Base-by-base conservation (phyloP, 30 jellyfish, hydroid and myxozoan species). In the Nemopilema nomurai region DNA sequence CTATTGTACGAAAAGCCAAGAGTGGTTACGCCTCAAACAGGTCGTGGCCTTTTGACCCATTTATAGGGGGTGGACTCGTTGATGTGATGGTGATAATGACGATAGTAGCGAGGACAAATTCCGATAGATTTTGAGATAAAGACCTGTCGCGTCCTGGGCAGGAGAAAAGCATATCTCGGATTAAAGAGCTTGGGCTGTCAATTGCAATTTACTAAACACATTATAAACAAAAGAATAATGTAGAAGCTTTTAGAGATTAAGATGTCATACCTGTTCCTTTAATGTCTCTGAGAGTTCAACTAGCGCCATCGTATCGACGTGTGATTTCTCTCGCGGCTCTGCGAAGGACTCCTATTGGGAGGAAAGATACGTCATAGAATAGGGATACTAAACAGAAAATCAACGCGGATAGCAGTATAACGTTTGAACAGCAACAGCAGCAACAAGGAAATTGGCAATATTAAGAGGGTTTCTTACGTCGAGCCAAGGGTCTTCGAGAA, bases 271-370 rank as follows among this genome's bases (percentile, higher is more conserved):
- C 94, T 94, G 99, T 28, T 89, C 99, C 63, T 85, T 87, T 49
- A 94, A 83, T 1, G 86, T 62, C 57, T 94, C 99, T 20, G 97
- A 83, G 6, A 94, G 83, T 0, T 94, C 99, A 51, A 74, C 86
- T 63, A 94, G 76, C 0, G 90, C 89, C 8, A 72, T 83, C 62
- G 78, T 73, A 70, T 86, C 95, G 6, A 94, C 69, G 7, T 20
- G 28, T 0, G 99, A 94, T 1, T 50, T 51, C 65, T 83, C 85
- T 81, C 99, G 31, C 16, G 90, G 51, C 51, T 80, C 75, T 3
- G 84, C 63, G 7, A 89, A 77, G 7, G 90, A 21, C 31, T 83
- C 87, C 96, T 89, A 24, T 65, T 64, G 22, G 9, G 25, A 22
- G 16, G 30, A 63, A 65, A 80, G 17, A 27, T 4, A 4, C 4